These are phyloP conservation scores for Ennomos erosarius DNA, from an alignment of 2,888 invertebrate genomes.

Conservation along the genomic window DNA sequence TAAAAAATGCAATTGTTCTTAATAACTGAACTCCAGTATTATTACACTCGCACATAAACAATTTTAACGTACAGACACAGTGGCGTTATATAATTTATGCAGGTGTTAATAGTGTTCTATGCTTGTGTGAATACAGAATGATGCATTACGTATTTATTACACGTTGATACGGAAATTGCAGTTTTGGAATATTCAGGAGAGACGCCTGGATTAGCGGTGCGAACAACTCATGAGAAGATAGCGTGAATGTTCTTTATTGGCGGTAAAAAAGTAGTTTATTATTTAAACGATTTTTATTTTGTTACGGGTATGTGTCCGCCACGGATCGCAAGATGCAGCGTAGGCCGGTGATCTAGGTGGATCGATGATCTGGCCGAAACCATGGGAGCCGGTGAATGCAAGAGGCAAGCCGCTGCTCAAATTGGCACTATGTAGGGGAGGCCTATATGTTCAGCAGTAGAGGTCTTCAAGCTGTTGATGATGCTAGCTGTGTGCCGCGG, in stretches of 20 bases:
- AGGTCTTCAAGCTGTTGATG: no score
- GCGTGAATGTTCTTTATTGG: constrained; percentile 27
- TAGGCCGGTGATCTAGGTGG: no score
- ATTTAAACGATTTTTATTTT: no score
- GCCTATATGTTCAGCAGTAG: no score
- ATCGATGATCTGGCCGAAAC: no score
- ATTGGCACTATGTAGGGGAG: no score
- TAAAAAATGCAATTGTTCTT: no score
- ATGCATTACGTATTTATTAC: constrained; percentile 72
- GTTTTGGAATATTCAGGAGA: constrained; percentile 81
- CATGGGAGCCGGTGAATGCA: no score
- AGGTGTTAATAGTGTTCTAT: constrained; percentile 29
- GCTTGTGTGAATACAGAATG: constrained; percentile 55
- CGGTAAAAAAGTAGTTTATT: neutral
- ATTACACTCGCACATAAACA: neutral
- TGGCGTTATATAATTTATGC: constrained; percentile 18
- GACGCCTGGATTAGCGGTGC: constrained; percentile 51
- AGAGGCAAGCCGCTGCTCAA: no score
- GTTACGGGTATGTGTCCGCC: no score
- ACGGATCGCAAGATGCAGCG: no score
- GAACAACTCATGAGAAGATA: constrained; percentile 41
- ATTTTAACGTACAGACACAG: neutral
- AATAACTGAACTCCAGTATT: neutral
- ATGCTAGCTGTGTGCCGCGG: no score
- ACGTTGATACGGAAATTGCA: constrained; percentile 83